Conservation (phyloP, 2,888 invertebrate species). For the Gryllus longicercus region DNA sequence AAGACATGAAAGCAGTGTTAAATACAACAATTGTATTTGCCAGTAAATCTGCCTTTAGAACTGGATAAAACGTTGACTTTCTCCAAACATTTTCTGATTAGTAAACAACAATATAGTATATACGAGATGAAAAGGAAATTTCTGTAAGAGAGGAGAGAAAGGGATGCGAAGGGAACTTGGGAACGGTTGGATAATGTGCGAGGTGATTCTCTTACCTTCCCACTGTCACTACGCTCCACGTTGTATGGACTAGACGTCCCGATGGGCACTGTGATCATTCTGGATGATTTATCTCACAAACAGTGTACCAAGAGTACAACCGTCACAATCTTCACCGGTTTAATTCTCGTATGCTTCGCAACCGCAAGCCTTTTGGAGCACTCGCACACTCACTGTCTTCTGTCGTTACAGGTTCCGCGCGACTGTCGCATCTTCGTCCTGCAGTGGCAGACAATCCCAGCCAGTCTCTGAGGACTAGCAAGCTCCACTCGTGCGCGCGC, state of each 20-base stretch:
- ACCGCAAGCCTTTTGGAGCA: too few species aligned
- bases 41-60: too few species aligned
- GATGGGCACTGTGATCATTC: conserved; percentile 39
- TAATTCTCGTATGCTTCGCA: not conserved
- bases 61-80: too few species aligned
- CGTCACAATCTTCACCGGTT: not conserved
- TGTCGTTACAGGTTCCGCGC: not conserved
- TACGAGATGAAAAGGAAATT: too few species aligned
- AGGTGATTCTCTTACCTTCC: not conserved
- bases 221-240: conserved; percentile 26
- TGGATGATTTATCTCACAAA: conserved; percentile 18
- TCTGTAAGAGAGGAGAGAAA: too few species aligned
- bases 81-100: too few species aligned
- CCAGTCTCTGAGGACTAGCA: too few species aligned
- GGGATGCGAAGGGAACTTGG: too few species aligned
- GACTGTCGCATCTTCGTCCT: not conserved
- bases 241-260: conserved; percentile 38
- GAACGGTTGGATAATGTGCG: too few species aligned
- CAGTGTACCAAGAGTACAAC: not conserved
- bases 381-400: not conserved
- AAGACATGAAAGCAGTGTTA: too few species aligned
- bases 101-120: too few species aligned
- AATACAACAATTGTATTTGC: too few species aligned
- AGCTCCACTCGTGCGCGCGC: not conserved
- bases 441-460: not conserved